phyloP scores from a whole-genome alignment of 1,140 invertebrate genomes.

The Nasonia vitripennis region DNA sequence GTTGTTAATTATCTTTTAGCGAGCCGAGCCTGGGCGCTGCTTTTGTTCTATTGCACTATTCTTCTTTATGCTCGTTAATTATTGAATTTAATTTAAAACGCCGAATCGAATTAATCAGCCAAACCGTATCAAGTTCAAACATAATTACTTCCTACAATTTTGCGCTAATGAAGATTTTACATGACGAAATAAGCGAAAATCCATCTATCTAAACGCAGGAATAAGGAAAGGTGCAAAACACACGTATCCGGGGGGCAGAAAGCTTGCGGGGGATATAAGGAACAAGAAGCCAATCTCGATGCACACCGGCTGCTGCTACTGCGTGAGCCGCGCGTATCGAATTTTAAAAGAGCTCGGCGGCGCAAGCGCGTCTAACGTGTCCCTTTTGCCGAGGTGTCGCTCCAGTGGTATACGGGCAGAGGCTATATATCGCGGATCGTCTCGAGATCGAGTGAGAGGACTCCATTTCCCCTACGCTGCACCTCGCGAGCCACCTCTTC shows the following conservation, averaged over 20 bases:
- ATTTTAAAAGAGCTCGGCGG: constrained; percentile 35
- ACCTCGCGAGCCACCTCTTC: neutral
- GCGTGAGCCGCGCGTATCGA: constrained; percentile 17
- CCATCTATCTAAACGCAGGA: neutral
- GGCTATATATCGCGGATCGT: neutral
- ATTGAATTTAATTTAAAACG: too few relatives aligned
- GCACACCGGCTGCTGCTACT: neutral
- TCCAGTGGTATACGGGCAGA: neutral
- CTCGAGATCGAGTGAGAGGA: constrained; percentile 11
- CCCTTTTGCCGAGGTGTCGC: constrained; percentile 13
- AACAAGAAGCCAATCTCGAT: neutral
- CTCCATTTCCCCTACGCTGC: neutral
- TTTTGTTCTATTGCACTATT: too few relatives aligned
- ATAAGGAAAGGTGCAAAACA: neutral
- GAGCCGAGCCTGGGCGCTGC: too few relatives aligned
- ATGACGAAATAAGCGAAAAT: neutral
- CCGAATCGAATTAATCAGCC: too few relatives aligned
- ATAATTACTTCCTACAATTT: neutral
- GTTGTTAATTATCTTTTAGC: too few relatives aligned
- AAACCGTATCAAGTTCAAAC: too few relatives aligned
- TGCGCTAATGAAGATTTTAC: neutral
- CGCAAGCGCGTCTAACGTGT: neutral
- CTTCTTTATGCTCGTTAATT: too few relatives aligned
- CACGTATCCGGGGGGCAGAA: neutral
- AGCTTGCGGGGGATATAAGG: neutral